Conservation (phyloP, 2,113 vertebrate species). For the Rhinopomastus cyanomelas region DNA sequence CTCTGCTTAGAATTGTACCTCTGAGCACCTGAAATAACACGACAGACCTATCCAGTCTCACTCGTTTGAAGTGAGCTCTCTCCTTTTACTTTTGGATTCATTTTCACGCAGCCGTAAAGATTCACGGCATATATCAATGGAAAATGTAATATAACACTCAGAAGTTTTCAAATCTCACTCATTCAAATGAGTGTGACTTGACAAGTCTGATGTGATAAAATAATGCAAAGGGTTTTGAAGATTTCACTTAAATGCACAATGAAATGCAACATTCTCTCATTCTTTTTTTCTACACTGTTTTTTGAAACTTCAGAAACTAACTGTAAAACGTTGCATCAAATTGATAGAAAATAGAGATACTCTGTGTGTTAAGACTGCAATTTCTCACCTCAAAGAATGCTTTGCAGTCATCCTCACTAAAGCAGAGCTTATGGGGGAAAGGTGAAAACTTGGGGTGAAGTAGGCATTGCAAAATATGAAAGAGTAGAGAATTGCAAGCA, state of each 20-base stretch:
- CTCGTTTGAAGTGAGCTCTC: constrained; percentile 41
- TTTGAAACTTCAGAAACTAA: neutral
- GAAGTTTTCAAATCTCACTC: constrained; percentile 74
- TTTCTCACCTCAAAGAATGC: neutral
- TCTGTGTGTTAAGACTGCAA: neutral
- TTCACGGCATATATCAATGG: constrained; percentile 56
- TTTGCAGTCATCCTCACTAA: neutral
- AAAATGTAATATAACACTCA: constrained; percentile 74
- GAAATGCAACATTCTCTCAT: constrained; percentile 20
- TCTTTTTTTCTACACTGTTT: neutral
- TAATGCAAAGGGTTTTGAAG: constrained; percentile 49
- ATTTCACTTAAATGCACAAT: constrained; percentile 38
- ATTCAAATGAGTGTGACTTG: constrained; percentile 74
- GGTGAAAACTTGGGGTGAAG: neutral
- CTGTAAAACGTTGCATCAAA: neutral
- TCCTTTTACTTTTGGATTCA: constrained; percentile 41
- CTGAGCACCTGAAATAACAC: constrained; percentile 53
- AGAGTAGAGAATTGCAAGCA: neutral
- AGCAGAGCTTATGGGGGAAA: neutral
- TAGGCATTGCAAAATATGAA: neutral
- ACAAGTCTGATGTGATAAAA: constrained; percentile 66
- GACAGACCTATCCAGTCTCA: constrained; percentile 49
- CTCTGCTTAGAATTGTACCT: constrained; percentile 11
- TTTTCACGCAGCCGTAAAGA: constrained; percentile 47
- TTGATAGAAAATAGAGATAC: neutral